Evolutionary conservation across 2,888 invertebrate genomes (phyloP), one percentile per base, ranked within the genome.

Genomic region (Drosophila rellima): DNA sequence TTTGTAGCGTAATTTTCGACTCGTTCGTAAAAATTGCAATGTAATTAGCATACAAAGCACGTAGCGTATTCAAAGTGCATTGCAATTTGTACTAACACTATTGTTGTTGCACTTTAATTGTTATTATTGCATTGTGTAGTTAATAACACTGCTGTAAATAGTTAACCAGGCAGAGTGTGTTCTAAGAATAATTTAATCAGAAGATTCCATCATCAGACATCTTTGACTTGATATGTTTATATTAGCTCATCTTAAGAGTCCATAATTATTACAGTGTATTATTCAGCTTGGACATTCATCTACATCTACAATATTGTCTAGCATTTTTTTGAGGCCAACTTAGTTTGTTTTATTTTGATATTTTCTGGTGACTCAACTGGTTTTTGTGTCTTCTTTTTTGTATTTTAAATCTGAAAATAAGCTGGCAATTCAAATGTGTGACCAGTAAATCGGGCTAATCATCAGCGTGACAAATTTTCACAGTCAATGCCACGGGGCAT

Each of bases 1-100:
- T 61, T 77, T 67, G 66, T 66, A 51, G 81, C 68, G 47, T 60
- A 60, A 39, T 62, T 62, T 62, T 47, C 47, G 56, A 20, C n/a
- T 20, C 70, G 40, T 18, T 68, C 48, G 20, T 44, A 44, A 31
- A 51, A 73, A 64, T 55, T 74, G 61, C 67, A 69, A 37, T 54
- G 76, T 63, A 74, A 88, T 85, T 88, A 75, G 74, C 82, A 88
- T 77, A 74, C 89, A 83, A 83, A 71, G 77, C 85, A 88, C 87
- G 85, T 86, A 75, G 66, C 54, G 52, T 47, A 70, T 68, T 72
- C 72, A 55, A 65, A 83, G 61, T 72, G 79, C 70, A 76, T 80
- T 84, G 70, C 71, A 81, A 77, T 81, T 75, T 62, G 69, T 73
- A 72, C 75, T 79, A 83, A 79, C 69, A 80, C 68, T 70, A 59